These are phyloP conservation scores for Pempheris klunzingeri DNA, from an alignment of 2,797 vertebrate species.

Conservation along the genomic window DNA sequence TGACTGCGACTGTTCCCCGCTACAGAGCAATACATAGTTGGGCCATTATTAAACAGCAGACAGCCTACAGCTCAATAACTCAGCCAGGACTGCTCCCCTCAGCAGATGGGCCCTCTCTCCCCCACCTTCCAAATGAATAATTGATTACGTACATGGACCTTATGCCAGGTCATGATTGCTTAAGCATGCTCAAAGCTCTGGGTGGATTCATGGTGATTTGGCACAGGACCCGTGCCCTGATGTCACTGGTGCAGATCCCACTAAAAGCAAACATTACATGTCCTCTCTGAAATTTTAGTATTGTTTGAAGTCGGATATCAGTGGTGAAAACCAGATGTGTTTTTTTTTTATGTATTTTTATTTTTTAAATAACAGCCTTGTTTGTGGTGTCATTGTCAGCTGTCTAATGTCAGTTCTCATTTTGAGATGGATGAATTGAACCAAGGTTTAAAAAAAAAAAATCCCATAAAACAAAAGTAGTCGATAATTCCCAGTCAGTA, in stretches of 20 bases:
- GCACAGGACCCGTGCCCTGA: slow-evolving; percentile 8
- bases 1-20: slow-evolving; percentile 36
- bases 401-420: neutral
- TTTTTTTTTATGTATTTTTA: neutral
- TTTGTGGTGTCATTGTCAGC: slow-evolving; percentile 18
- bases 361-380: neutral
- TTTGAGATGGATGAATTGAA: neutral
- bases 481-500: too few relatives aligned
- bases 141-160: slow-evolving; percentile 78
- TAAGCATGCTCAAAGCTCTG: slow-evolving; percentile 70
- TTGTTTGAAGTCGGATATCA: neutral
- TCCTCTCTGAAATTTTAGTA: slow-evolving; percentile 25
- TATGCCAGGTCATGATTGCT: slow-evolving; percentile 80
- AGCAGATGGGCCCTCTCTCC: slow-evolving; percentile 74
- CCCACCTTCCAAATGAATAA: slow-evolving; percentile 76
- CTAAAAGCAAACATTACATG: slow-evolving; percentile 28
- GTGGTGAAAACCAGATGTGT: neutral
- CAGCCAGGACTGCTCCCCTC: slow-evolving; percentile 74
- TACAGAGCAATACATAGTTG: slow-evolving; percentile 48
- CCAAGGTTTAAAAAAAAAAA: neutral
- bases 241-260: slow-evolving; percentile 48
- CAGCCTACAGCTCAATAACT: slow-evolving; percentile 68
- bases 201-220: slow-evolving; percentile 62
- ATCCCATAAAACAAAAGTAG: too few relatives aligned
- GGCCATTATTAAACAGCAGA: slow-evolving; percentile 63